Evolutionary conservation across 2,888 invertebrate species (phyloP).

Genomic region (Pachliopta kotzebuea): DNA sequence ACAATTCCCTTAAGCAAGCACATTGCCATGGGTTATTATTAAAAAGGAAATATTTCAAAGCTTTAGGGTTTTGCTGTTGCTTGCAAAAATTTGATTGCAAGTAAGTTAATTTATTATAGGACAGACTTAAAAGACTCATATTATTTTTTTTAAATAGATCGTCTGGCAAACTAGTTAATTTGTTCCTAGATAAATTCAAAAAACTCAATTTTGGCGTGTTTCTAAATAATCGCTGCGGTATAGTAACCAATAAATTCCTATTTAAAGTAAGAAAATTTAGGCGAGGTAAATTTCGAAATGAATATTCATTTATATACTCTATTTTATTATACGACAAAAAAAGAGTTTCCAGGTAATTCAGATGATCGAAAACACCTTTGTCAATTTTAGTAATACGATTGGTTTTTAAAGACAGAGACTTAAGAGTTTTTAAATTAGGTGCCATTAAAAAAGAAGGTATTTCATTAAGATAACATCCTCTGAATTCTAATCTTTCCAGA

Average conservation of each 20-base stretch:
- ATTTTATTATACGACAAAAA: conserved; percentile 55
- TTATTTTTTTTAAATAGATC: conserved; percentile 54
- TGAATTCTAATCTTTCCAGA: background rate
- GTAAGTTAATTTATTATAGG: conserved; percentile 58
- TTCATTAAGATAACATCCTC: background rate
- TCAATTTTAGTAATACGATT: conserved; percentile 38
- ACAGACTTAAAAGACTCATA: conserved; percentile 56
- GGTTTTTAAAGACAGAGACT: conserved; percentile 38
- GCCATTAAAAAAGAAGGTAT: conserved; percentile 6
- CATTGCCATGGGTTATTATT: conserved; percentile 70
- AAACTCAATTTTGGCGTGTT: conserved; percentile 46
- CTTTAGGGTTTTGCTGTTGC: conserved; percentile 56
- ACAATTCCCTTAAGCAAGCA: conserved; percentile 53
- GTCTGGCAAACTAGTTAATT: conserved; percentile 51
- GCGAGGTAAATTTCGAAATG: conserved; percentile 50
- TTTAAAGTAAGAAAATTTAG: conserved; percentile 51
- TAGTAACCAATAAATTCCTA: conserved; percentile 48
- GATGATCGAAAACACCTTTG: conserved; percentile 38
- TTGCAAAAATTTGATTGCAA: conserved; percentile 60
- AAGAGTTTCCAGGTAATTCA: conserved; percentile 51
- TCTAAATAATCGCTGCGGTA: conserved; percentile 53
- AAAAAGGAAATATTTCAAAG: conserved; percentile 55
- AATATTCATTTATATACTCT: conserved; percentile 44
- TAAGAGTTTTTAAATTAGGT: background rate
- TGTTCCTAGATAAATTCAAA: conserved; percentile 57